Conservation (phyloP, 1,140 invertebrate species). For the Drosophila rhopaloa region DNA sequence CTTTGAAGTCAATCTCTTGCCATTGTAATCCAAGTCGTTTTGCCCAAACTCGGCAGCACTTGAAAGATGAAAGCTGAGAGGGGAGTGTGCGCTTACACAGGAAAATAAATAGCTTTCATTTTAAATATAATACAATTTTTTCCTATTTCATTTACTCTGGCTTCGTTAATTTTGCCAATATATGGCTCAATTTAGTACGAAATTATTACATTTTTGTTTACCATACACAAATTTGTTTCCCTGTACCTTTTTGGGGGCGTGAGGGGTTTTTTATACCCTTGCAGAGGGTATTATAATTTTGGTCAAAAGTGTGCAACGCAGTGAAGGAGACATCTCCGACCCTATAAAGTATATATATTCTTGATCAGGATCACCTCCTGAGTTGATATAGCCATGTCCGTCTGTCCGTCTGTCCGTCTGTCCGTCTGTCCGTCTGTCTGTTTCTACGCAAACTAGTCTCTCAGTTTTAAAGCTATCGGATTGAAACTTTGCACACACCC, state of each 20-base stretch:
- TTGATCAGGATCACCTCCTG: no score
- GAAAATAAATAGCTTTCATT: not conserved
- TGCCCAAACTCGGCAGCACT: constrained; percentile 40
- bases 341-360: no score
- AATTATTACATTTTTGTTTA: no score
- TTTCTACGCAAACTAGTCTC: no score
- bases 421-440: no score
- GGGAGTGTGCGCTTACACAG: constrained; percentile 8
- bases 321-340: no score
- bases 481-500: no score
- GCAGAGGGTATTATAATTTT: no score
- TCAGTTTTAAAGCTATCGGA: no score
- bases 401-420: no score
- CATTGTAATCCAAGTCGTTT: constrained; percentile 44
- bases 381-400: no score
- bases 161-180: not conserved
- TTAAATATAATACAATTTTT: not conserved
- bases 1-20: constrained; percentile 34
- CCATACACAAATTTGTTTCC: not conserved
- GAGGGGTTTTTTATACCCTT: not conserved
- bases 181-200: not conserved
- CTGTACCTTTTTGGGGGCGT: not conserved
- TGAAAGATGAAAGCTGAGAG: constrained; percentile 37
- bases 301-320: no score
- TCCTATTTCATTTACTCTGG: not conserved